Conservation (phyloP, 2,113 vertebrate species). For the Girardinichthys multiradiatus region DNA sequence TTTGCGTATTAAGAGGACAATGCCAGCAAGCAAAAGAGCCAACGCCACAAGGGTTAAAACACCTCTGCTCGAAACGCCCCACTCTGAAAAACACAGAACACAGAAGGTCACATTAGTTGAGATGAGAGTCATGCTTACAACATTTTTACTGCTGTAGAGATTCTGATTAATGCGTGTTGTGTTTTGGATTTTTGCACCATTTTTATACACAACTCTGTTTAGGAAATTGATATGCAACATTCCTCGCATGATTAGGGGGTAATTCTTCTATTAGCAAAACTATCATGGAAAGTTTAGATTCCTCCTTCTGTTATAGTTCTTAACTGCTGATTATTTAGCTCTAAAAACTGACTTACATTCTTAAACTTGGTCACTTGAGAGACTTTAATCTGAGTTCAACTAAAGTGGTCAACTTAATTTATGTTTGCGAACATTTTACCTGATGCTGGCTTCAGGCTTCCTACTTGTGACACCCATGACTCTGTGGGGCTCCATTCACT, state of each 20-base stretch:
- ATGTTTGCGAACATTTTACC: neutral
- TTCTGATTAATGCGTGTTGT: neutral
- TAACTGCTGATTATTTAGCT: neutral
- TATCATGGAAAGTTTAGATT: neutral
- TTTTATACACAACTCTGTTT: neutral
- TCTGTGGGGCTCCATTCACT: conserved; percentile 68
- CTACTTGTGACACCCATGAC: conserved; percentile 48
- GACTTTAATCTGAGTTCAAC: neutral
- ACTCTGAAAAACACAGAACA: neutral
- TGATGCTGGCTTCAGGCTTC: neutral
- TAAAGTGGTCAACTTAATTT: neutral
- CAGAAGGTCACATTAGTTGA: neutral
- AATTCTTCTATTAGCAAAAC: neutral
- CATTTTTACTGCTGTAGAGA: neutral
- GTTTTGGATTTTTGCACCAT: neutral
- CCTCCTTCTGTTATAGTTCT: too few species aligned
- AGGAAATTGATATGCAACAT: neutral
- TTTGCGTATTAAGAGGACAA: neutral
- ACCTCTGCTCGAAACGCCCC: too few species aligned
- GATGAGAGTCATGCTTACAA: neutral
- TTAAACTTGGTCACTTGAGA: neutral
- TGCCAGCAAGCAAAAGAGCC: neutral
- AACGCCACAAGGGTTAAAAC: neutral
- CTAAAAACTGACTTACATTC: neutral
- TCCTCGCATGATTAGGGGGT: neutral